A percentile compares a stretch with the other conserved stretches of the same genome.
Evolutionary conservation across 2,113 vertebrate genomes (phyloP).

Genomic region (Nibea albiflora): DNA sequence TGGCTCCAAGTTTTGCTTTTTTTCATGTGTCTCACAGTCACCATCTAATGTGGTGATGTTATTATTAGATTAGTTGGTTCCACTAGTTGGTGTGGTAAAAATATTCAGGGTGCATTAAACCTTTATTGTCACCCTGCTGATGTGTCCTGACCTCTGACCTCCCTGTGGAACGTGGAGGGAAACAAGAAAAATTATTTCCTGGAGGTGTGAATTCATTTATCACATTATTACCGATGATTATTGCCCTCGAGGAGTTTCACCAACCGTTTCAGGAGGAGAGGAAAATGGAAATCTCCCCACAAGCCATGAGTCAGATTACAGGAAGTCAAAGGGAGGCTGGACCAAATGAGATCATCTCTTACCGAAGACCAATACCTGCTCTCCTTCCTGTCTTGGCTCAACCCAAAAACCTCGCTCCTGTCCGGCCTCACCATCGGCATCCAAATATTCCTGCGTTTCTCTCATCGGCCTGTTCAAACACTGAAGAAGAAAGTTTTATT

Average conservation of each 20-base stretch:
- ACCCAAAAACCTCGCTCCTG: not conserved
- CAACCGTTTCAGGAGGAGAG: conserved; percentile 7
- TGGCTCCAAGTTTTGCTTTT: too few relatives aligned
- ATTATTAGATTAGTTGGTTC: too few relatives aligned
- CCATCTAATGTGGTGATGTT: too few relatives aligned
- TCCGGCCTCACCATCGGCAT: not conserved
- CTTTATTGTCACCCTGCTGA: not conserved
- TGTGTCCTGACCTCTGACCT: conserved; percentile 28
- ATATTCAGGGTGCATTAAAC: not conserved
- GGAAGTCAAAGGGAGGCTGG: not conserved
- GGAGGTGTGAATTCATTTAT: not conserved
- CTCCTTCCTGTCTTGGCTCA: not conserved
- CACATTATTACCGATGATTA: not conserved
- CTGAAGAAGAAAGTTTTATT: too few relatives aligned
- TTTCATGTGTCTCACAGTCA: too few relatives aligned
- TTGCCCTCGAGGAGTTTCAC: not conserved
- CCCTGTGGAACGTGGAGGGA: not conserved
- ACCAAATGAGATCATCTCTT: conserved; percentile 24
- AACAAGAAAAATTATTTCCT: not conserved
- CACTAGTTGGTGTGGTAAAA: too few relatives aligned
- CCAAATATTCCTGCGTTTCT: not conserved
- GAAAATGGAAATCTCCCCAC: not conserved
- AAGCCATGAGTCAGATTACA: conserved; percentile 34
- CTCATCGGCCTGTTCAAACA: too few relatives aligned
- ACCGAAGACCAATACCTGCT: conserved; percentile 5